Evolutionary conservation across 2,797 vertebrate species (phyloP), one percentile per base, ranked within the genome.

Genomic region (Acomys russatus): DNA sequence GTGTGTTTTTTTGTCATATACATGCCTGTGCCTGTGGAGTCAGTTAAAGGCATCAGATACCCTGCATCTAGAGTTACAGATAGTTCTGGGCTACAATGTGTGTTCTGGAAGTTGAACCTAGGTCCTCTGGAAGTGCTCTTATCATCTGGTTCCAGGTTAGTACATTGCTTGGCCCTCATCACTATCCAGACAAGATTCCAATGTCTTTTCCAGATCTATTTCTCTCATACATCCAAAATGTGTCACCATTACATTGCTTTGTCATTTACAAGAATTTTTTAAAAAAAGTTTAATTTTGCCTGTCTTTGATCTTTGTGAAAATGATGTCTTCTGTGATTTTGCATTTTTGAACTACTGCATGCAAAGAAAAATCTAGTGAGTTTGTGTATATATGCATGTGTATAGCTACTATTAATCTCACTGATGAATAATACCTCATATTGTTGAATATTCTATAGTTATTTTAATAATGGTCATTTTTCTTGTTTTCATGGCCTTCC

Each of bases 171-270:
- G 44, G 56, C 20, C 54, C 20, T 73, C 20, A 38, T 38, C 71
- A 73, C 10, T 84, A 23, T 56, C 44, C 6, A 64, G 12, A 56
- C 33, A 68, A 51, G 20, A 15, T 49, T 33, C 56, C n/a, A 79
- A 11, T 12, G 6, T 88, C 82, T 64, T 89, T 78, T 71, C n/a
- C 38, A 68, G 49, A 86, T 61, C 33, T 68, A 22, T 5, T 87
- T 93, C 20, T 28, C 33, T 93, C 63, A 33, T 49, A 76, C 15
- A 63, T 44, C 74, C 38, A 28, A 91, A 91, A 74, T 80, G n/a
- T 59, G 9, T 93, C 77, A n/a, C 51, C 68, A 56, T 70, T 87
- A 77, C 83, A 94, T 44, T 79, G 15, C 15, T 79, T 90, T 88
- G 17, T 9, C 12, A 18, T 44, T 51, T 68, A 80, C 10, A 22